Evolutionary conservation across 2,797 vertebrate species (phyloP).

Genomic region (Halcyon leucocephala): DNA sequence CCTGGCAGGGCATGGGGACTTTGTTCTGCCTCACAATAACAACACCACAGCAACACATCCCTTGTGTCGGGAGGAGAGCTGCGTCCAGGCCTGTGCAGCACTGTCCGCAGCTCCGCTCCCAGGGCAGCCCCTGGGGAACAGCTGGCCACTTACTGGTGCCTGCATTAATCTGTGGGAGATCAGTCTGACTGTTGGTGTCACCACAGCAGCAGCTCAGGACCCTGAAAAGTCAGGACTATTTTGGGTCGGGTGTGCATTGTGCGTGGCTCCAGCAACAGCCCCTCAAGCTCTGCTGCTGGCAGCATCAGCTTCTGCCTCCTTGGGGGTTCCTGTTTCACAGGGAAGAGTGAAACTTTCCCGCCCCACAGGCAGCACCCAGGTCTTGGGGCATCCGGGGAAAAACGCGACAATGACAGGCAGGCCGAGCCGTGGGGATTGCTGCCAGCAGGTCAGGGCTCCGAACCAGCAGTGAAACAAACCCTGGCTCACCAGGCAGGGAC

Average conservation of each 20-base stretch:
- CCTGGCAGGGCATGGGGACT: constrained; percentile 20
- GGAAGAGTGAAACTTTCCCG: not conserved
- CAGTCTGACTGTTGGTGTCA: not conserved
- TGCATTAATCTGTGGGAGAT: not conserved
- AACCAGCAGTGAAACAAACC: not conserved
- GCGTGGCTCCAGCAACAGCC: not conserved
- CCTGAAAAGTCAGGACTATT: not conserved
- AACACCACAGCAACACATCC: not conserved
- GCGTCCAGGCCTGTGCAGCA: not conserved
- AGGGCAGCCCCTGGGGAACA: not conserved
- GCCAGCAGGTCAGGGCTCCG: not conserved
- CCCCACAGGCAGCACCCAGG: not conserved
- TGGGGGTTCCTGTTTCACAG: not conserved
- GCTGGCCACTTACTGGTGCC: not conserved
- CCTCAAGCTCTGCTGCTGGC: not conserved
- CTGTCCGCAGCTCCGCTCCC: not conserved
- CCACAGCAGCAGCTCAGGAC: not conserved
- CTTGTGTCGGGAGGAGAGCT: not conserved
- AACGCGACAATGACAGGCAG: not conserved
- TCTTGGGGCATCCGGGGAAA: not conserved
- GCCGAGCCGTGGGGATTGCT: not conserved
- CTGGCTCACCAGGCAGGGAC: not conserved
- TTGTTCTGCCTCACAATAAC: constrained; percentile 39
- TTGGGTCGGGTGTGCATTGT: not conserved
- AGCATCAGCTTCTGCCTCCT: not conserved